Base-by-base conservation (phyloP, 2,888 invertebrate species). In the Tetheella fluctuosa region DNA sequence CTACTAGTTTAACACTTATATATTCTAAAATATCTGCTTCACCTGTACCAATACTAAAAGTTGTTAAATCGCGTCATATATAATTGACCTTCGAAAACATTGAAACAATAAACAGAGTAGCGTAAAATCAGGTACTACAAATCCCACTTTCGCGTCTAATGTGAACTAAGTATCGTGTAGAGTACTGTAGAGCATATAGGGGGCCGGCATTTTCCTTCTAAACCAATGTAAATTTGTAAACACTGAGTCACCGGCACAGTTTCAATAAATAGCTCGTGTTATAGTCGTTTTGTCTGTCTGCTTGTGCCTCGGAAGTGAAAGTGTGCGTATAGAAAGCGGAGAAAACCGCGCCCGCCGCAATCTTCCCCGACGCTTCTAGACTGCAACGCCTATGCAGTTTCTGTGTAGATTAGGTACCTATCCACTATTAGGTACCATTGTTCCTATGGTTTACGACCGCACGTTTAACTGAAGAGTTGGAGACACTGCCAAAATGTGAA, bases 251-350 rank as follows among this genome's bases (percentile, higher is more conserved):
- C 70, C 66, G 64, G n/a, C 70, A 59, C 64, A 69, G 70, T 79
- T 80, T 76, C 79, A 71, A 79, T 83, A 81, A 81, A 78, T 72
- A 76, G 78, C 68, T 69, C 66, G 70, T 69, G 76, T 70, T 71
- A 69, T 73, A 76, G 76, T 79, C 73, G 80, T 84, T 83, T 82
- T 79, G 86, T 83, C 81, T 80, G 81, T 74, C 73, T 74, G 76
- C 70, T 70, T 64, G 68, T 23, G 67, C 60, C 75, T 81, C 79
- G 81, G 85, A 85, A 86, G 88, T 86, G 87, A 88, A 86, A 87
- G 88, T 86, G 87, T 86, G 69, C 48, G 63, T 76, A 74, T 83
- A 85, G 86, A 87, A 86, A 86, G 86, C 73, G 77, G 87, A 68
- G 87, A 85, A 85, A 86, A 82, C 77, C 69, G 69, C 70, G 61